Conservation (phyloP, 2,797 vertebrate species). For the Sebastes hopkinsi region DNA sequence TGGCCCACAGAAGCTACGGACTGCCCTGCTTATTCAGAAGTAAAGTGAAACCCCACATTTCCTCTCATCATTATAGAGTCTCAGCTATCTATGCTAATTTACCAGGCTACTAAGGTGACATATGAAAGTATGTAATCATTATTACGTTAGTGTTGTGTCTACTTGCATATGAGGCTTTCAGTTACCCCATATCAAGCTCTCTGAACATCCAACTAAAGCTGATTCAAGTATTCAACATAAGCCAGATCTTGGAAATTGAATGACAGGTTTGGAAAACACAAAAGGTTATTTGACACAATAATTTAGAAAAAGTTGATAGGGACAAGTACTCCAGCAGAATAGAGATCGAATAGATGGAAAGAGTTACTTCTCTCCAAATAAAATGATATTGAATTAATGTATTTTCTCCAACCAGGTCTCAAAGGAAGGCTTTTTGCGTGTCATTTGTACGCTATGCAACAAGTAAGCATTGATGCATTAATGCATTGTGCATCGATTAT, state of each 20-base stretch:
- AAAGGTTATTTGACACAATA: neutral
- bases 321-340: neutral
- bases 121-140: neutral
- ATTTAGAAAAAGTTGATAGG: neutral
- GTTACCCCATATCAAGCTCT: neutral
- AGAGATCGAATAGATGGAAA: neutral
- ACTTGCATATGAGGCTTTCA: neutral
- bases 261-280: neutral
- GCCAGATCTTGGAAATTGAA: neutral
- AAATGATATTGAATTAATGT: conserved; percentile 1
- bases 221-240: neutral
- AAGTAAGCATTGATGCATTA: neutral
- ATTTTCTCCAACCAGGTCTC: neutral
- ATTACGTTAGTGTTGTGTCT: neutral
- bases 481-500: conserved; percentile 4
- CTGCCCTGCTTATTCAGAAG: conserved; percentile 3
- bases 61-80: neutral
- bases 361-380: neutral
- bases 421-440: neutral
- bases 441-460: too few relatives aligned
- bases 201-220: neutral
- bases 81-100: neutral
- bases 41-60: neutral
- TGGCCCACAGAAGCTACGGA: conserved; percentile 23
- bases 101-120: neutral